Evolutionary conservation across 2,888 invertebrate species (phyloP).

Genomic region (Sinhomidia bicolor): DNA sequence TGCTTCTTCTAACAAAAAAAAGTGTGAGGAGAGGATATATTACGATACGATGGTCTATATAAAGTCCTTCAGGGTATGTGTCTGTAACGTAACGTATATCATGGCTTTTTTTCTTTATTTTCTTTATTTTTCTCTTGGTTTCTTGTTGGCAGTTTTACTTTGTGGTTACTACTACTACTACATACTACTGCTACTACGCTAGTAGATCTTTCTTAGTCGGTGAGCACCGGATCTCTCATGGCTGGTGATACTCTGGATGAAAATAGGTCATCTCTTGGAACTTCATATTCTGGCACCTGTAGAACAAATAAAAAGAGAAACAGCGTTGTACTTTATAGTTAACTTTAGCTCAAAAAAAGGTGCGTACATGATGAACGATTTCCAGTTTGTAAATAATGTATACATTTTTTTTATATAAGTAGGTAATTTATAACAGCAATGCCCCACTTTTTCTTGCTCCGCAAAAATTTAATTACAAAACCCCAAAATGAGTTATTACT

Average conservation of each 20-base stretch:
- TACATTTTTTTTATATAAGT: too few relatives aligned
- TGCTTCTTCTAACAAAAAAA: too few relatives aligned
- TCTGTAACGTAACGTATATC: background rate
- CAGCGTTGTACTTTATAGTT: conserved; percentile 3
- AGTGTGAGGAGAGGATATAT: too few relatives aligned
- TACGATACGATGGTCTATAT: too few relatives aligned
- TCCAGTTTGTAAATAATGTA: background rate
- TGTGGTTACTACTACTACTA: too few relatives aligned
- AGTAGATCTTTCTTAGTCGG: conserved; percentile 46
- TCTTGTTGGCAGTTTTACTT: background rate
- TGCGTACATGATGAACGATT: background rate
- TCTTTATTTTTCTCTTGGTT: background rate
- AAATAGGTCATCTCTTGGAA: conserved; percentile 71
- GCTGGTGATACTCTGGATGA: conserved; percentile 47
- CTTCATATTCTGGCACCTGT: conserved; percentile 75
- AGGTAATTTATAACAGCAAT: too few relatives aligned
- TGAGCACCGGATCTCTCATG: conserved; percentile 62
- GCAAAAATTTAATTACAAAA: conserved; percentile 33
- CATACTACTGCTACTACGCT: too few relatives aligned
- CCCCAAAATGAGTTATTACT: conserved; percentile 26
- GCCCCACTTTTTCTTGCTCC: background rate
- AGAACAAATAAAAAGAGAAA: conserved; percentile 55
- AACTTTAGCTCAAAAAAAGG: background rate
- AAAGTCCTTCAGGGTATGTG: background rate
- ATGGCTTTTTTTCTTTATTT: background rate